phyloP scores from a whole-genome alignment of 2,797 vertebrate genomes.

The Alca torda region DNA sequence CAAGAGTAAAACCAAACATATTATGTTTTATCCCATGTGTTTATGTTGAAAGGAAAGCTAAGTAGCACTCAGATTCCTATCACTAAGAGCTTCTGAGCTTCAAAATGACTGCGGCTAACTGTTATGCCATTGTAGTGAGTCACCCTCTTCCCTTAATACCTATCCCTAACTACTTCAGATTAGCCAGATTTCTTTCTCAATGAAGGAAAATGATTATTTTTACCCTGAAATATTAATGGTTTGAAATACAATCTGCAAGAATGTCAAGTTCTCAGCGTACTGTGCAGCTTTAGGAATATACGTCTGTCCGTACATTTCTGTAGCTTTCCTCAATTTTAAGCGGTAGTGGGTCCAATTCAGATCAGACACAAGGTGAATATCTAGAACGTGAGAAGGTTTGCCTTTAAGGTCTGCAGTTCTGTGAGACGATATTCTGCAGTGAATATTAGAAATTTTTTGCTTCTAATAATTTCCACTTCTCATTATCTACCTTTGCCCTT shows the following conservation, averaged over 20 bases:
- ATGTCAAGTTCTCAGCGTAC: accelerated
- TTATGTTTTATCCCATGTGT: not conserved
- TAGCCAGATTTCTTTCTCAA: not conserved
- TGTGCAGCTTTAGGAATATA: not conserved
- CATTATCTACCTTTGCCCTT: not conserved
- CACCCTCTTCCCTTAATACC: not conserved
- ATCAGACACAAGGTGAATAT: not conserved
- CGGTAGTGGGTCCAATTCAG: accelerated
- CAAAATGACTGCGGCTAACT: not conserved
- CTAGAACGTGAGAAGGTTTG: not conserved
- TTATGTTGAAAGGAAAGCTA: not conserved
- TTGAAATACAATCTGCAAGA: not conserved
- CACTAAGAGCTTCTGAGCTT: not conserved
- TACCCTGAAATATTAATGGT: not conserved
- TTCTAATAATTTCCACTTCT: not conserved
- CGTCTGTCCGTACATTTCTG: not conserved
- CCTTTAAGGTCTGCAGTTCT: not conserved
- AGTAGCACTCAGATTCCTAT: not conserved
- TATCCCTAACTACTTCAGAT: not conserved
- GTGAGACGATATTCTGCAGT: not conserved
- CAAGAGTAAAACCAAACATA: not conserved
- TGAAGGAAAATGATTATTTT: not conserved
- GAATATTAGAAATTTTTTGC: not conserved
- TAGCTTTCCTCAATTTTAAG: not conserved
- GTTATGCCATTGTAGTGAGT: not conserved